Evolutionary conservation across 2,888 invertebrate genomes (phyloP).

Genomic region (Eugnorisma glareosa): DNA sequence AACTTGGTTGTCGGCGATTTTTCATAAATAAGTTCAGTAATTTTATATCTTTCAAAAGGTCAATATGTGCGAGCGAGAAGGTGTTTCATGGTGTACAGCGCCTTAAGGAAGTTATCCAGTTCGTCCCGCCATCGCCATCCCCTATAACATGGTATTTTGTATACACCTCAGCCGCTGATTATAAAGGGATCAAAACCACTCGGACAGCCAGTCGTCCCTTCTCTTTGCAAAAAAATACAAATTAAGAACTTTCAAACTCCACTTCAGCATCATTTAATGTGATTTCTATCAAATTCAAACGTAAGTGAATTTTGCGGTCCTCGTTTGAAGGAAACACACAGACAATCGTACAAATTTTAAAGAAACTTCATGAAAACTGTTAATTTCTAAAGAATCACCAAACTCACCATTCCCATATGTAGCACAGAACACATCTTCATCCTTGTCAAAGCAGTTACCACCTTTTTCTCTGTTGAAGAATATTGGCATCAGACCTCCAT

Average conservation of each 20-base stretch:
- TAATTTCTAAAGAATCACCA: background rate
- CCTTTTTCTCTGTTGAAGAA: slow-evolving; percentile 73
- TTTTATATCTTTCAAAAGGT: no score
- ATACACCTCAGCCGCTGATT: background rate
- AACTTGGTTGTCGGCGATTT: no score
- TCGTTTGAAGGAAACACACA: background rate
- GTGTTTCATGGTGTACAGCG: no score
- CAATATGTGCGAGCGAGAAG: no score
- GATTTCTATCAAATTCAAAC: background rate
- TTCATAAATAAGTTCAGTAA: no score
- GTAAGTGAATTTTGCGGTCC: background rate
- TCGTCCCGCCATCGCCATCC: no score
- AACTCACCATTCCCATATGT: slow-evolving; percentile 79
- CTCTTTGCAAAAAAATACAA: background rate
- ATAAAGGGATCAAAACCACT: background rate
- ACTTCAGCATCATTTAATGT: background rate
- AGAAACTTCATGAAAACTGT: background rate
- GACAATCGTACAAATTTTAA: background rate
- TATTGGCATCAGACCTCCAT: slow-evolving; percentile 77
- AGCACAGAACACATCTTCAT: slow-evolving; percentile 77
- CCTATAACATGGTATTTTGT: no score
- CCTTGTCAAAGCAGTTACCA: slow-evolving; percentile 66
- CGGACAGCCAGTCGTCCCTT: no score
- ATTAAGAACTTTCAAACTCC: background rate
- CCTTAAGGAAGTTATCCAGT: no score